Evolutionary conservation across 2,888 invertebrate species (phyloP), one percentile per base, ranked within the genome.

Genomic region (Zaprionus bogoriensis): DNA sequence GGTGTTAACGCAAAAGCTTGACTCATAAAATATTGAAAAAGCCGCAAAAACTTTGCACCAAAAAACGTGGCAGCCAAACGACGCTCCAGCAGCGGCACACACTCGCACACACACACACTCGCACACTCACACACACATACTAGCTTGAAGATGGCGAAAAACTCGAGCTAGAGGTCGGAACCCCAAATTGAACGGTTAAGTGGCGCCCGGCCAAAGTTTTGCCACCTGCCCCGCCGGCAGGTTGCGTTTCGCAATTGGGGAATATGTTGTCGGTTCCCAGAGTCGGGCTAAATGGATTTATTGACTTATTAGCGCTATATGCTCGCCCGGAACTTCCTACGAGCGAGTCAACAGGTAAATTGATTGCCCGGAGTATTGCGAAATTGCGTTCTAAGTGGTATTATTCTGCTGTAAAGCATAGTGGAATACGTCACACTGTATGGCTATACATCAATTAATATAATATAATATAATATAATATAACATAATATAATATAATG

Each of bases 1-100:
- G 88, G 86, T 78, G 82, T 79, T 77, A 84, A 87, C 83, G 79
- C 75, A 86, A 78, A 82, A 85, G 84, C 82, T 87, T 83, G 82
- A 82, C 85, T 89, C 87, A 88, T 89, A 88, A 89, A 89, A 89
- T 89, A 89, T 89, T 89, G 84, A 89, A 89, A 88, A 88, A 87
- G 82, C 89, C 89, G 76, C 88, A 85, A 88, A 81, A 89, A 83
- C 85, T 84, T 87, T 83, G 85, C 82, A 67, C 67, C 81, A 81
- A 83, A 80, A 86, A 84, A 86, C 74, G 67, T 72, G 52, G 47
- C 44, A 46, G 19, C 28, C 50, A 60, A 75, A 51, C 45, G 51
- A 36, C 19, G 38, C 22, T 42, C 28, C 36, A 47, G 54, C 55
- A 63, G 41, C 47, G 66, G 39, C 36, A 46, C 57, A 58, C 45